Base-by-base conservation (phyloP, 2,797 vertebrate genomes). In the Scolopax rusticola region DNA sequence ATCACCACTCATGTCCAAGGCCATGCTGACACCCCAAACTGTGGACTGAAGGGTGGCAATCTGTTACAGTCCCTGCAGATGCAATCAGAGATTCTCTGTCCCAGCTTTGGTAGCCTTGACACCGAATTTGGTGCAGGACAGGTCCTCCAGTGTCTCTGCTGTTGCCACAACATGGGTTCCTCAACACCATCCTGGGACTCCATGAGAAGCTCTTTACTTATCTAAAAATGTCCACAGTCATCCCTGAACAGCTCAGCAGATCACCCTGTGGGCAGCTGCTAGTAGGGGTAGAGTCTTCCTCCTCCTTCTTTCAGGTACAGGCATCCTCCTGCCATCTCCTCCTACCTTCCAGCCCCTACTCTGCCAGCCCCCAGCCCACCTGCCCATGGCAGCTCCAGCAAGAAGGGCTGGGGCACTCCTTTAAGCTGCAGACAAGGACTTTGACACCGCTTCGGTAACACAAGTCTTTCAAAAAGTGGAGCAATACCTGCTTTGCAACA, bases 391-490 rank as follows among this genome's bases (percentile, higher is more conserved):
- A 41, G 0, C 0, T 33, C 67, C 75, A 45, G n/a, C 1, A 0
- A 5, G 8, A 16, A 74, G 53, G 21, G 24, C 57, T 56, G 64
- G 20, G 50, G 47, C 23, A 18, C 41, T 33, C 6, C 0, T 16
- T 12, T 16, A 33, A 75, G n/a, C 15, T 51, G 73, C 36, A 48
- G 45, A 24, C 33, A 12, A 74, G 69, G 63, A 33, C 15, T 5
- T 48, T 0, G 0, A 41, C 40, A 61, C 25, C 1, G 1, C 51
- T 40, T 9, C 0, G 4, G 28, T 50, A 59, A 74, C 0, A 1
- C 43, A 25, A 19, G 41, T 15, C 28, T 74, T 59, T 54, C 27
- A 48, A 54, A 45, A 27, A 59, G 54, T 32, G 41, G 5, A 57
- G 32, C 47, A 45, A 50, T 38, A 50, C 33, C 40, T 68, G 28